Base-by-base conservation (phyloP, 2,113 vertebrate species). In the Spilogale gracilis region DNA sequence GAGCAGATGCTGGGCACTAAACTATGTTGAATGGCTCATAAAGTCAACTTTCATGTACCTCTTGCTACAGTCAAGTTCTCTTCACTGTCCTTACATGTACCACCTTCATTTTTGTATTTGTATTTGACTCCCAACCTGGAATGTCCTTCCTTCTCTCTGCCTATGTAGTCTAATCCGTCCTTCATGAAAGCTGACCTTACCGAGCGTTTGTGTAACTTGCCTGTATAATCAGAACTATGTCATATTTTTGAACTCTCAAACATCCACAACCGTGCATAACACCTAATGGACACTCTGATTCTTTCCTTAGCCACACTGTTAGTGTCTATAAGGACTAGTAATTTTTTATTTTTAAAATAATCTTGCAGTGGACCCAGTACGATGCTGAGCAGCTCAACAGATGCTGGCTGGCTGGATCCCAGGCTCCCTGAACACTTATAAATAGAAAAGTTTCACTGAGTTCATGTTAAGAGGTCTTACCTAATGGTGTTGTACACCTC, bases 401-500 rank as follows among this genome's bases (percentile, higher is more conserved):
- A 84, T 52, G 16, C 65, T 52, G 63, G 20, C 50, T 89, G 48
- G 9, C 74, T 84, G 45, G 43, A 63, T 81, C n/a, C 52, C 14
- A 58, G 25, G 9, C 7, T 18, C 45, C 71, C 60, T 61, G 18
- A 71, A 74, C 20, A 61, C 45, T 27, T 63, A 23, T 25, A 17
- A 85, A 30, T 54, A 61, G 43, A 83, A 88, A 93, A 3, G 1
- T 25, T 54, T 18, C 67, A 63, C 79, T 87, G n/a, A 58, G 60
- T 80, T 56, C 43, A 0, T 2, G 14, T 67, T 61, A 54, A 25
- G 20, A 25, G 52, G 63, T 80, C 95, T 92, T 96, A 99, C 99
- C 98, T 98, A 94, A 99, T 97, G 60, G 97, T 98, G 73, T 99
- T 98, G 32, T 99, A 98, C 25, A 99, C 88, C 81, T 98, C 98